Percentiles rank a stretch among this genome's conserved stretches.
These are phyloP conservation scores for Synchiropus splendidus DNA, from an alignment of 2,113 vertebrate genomes.

Conservation along the genomic window DNA sequence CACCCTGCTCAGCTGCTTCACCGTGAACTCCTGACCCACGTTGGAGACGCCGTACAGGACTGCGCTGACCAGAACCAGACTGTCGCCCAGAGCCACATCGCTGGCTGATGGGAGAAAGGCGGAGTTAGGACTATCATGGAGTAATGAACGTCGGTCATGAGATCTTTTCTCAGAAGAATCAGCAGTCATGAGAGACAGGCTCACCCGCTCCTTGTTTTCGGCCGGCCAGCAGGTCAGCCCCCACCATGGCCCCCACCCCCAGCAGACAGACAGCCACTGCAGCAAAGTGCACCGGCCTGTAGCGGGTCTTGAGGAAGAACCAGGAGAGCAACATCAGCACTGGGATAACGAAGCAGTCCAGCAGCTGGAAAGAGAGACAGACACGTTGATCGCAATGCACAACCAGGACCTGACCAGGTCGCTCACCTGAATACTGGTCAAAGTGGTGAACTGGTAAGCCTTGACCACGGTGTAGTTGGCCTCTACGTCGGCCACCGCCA, in stretches of 20 bases:
- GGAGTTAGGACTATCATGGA: accelerated
- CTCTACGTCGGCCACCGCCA: conserved; percentile 87
- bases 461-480: conserved; percentile 88
- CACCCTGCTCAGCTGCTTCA: conserved; percentile 86
- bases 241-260: conserved; percentile 93
- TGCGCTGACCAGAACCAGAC: conserved; percentile 84
- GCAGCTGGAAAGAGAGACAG: conserved; percentile 67
- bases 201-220: conserved; percentile 77
- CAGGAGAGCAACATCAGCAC: conserved; percentile 93
- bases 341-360: conserved; percentile 94
- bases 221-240: conserved; percentile 81
- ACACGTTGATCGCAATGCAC: no score
- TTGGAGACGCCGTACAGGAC: conserved; percentile 88
- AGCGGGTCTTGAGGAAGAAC: conserved; percentile 83
- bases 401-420: no score
- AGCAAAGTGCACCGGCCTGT: conserved; percentile 78
- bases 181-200: conserved; percentile 7
- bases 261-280: conserved; percentile 81
- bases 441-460: conserved; percentile 88
- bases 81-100: conserved; percentile 78
- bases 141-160: neutral
- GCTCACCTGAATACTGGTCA: conserved; percentile 96
- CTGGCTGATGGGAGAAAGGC: conserved; percentile 58
- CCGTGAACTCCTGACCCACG: conserved; percentile 87
- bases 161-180: no score